Percentiles rank a stretch among this genome's conserved stretches.
These are phyloP conservation scores for Hemichromis elongatus DNA, from an alignment of 2,113 vertebrate genomes.

Conservation along the genomic window DNA sequence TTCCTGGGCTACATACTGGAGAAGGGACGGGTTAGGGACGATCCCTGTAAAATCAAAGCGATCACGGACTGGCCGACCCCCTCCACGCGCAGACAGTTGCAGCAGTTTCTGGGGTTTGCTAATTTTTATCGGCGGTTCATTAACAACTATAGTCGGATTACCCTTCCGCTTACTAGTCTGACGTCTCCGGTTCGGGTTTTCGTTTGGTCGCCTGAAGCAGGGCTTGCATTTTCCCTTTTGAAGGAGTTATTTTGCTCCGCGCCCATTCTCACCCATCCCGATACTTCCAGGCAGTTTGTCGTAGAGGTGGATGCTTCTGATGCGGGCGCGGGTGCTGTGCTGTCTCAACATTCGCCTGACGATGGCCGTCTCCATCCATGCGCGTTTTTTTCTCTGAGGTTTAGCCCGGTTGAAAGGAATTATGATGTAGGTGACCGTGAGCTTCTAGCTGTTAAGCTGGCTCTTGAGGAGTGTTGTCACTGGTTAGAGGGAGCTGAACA, in stretches of 20 bases:
- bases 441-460: no score
- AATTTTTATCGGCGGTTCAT: neutral
- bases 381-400: no score
- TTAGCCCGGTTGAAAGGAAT: neutral
- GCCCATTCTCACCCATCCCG: neutral
- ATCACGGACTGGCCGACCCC: neutral
- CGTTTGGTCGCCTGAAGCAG: rapidly evolving
- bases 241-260: neutral
- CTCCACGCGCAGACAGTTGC: neutral
- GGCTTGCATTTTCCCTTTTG: rapidly evolving
- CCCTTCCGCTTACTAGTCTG: rapidly evolving
- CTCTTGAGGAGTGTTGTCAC: no score
- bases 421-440: neutral
- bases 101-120: neutral
- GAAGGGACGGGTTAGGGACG: neutral
- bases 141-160: neutral
- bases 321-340: no score
- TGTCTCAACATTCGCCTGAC: no score
- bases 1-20: neutral
- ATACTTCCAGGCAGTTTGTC: neutral
- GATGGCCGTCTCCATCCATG: rapidly evolving
- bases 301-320: no score
- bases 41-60: neutral
- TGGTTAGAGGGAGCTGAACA: no score
- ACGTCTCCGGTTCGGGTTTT: neutral